Base-by-base conservation (phyloP, 2,113 vertebrate genomes). In the Urocolius indicus region DNA sequence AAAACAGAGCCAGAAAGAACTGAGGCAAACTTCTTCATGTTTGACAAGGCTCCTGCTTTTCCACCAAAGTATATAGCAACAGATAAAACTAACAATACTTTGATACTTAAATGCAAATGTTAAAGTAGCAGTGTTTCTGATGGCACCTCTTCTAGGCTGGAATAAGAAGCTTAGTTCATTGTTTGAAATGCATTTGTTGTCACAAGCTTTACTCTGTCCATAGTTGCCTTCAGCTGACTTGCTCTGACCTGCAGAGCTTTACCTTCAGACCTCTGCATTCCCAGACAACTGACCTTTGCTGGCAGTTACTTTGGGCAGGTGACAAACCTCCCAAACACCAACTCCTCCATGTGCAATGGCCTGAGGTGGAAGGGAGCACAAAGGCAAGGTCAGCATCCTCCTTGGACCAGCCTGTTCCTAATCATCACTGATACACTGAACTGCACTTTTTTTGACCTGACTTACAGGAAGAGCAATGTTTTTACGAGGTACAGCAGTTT, bases 231-330 rank as follows among this genome's bases (percentile, higher is more conserved):
- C 43, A 48, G 46, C 21, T 92, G 36, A 34, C 19, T 18, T 54
- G 6, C 3, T 83, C 3, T 41, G 52, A 3, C 10, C 19, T 79
- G 46, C 27, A 62, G 58, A 68, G 4, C 22, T 87, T 72, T 54
- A 4, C 22, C 57, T 89, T 79, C 41, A 57, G 15, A 62, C 72
- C 49, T n/a, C 30, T 26, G 8, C 10, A 1, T 49, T 67, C 14
- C 23, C 0, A 1, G 23, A 11, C 26, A 78, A 16, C 20, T 80
- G 38, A 45, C 21, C 11, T 61, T 34, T n/a, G 15, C 20, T 77
- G 32, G n/a, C 13, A 59, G 11, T 58, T 49, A 15, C 0, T 0
- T 14, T 8, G 13, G 16, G 32, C 34, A 46, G 51, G 19, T 22
- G 10, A 23, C 3, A 2, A 57, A n/a, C 8, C 12, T 77, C 46